A percentile compares a stretch with the other conserved stretches of the same genome.
Evolutionary conservation across 1,140 invertebrate species (phyloP).

Genomic region (Bombyx mori): ASM3026992v2 NC_085123.1:9130001-9130500

Average conservation of each 20-base stretch:
- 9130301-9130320: slow-evolving; percentile 14
- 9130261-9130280: background rate
- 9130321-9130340: slow-evolving; percentile 34
- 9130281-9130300: slow-evolving; percentile 2
- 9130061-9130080: no score
- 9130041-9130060: no score
- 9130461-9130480: slow-evolving; percentile 58
- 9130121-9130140: no score
- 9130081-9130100: no score
- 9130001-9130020: no score
- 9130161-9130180: background rate
- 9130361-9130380: slow-evolving; percentile 18
- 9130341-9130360: slow-evolving; percentile 17
- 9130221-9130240: no score
- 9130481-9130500: no score
- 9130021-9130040: no score
- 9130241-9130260: no score
- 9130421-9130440: slow-evolving; percentile 52
- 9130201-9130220: no score
- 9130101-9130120: no score
- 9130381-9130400: slow-evolving; percentile 59
- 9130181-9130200: no score
- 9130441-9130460: slow-evolving; percentile 46
- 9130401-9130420: slow-evolving; percentile 52
- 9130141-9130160: background rate